These are phyloP conservation scores for Acanthurus lineatus DNA, from an alignment of 2,797 vertebrate species.

Conservation along the genomic window DNA sequence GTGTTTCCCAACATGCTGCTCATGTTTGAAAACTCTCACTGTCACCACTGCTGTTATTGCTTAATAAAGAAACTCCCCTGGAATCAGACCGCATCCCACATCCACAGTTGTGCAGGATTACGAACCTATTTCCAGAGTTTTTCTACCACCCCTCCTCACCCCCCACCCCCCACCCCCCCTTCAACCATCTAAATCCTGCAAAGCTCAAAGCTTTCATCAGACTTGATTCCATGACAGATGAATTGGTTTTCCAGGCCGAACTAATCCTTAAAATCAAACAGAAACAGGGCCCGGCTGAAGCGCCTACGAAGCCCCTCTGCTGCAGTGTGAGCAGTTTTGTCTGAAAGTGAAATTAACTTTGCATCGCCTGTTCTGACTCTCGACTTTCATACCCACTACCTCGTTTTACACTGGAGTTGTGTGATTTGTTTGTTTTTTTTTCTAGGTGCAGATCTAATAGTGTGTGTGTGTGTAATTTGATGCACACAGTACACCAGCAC, in stretches of 20 bases:
- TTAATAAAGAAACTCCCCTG: conserved; percentile 30
- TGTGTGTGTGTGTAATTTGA: not conserved
- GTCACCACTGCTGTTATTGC: conserved; percentile 3
- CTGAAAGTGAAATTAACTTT: conserved; percentile 61
- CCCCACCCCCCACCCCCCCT: not conserved
- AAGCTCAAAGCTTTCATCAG: conserved; percentile 81
- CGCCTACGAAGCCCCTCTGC: conserved; percentile 40
- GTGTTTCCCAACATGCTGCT: not conserved
- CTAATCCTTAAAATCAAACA: conserved; percentile 80
- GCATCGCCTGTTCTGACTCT: conserved; percentile 32
- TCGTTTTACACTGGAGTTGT: not conserved
- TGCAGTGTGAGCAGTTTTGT: conserved; percentile 37
- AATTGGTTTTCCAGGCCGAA: conserved; percentile 82
- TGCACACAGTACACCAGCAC: not conserved
- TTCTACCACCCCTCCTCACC: conserved; percentile 11
- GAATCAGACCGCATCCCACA: conserved; percentile 35
- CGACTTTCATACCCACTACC: conserved; percentile 28
- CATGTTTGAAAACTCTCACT: not conserved
- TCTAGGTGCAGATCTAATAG: not conserved
- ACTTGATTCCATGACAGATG: conserved; percentile 81
- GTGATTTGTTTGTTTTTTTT: not conserved
- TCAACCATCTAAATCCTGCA: conserved; percentile 76
- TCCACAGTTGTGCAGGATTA: conserved; percentile 72
- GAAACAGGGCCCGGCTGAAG: conserved; percentile 42
- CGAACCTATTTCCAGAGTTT: conserved; percentile 71